phyloP scores from a whole-genome alignment of 2,888 invertebrate genomes.

The Congeria kusceri region DNA sequence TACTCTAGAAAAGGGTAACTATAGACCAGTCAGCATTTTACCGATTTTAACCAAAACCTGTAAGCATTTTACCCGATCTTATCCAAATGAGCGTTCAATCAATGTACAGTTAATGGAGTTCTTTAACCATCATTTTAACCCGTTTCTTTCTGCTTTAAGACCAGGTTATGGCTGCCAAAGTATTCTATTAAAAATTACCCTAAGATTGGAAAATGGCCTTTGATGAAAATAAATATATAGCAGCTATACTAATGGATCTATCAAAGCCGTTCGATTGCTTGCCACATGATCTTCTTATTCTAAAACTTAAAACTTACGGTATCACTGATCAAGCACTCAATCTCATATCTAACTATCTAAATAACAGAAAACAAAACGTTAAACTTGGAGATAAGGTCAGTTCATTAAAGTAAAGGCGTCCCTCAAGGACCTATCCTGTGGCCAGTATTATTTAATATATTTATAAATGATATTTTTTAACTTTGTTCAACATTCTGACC shows the following conservation, averaged over 20 bases:
- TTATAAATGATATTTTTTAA: conserved; percentile 41
- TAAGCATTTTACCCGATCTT: too few species aligned
- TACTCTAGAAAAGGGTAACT: conserved; percentile 13
- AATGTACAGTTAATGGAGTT: conserved; percentile 12
- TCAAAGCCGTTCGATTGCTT: not conserved
- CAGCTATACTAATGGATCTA: conserved; percentile 14
- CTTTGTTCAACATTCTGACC: conserved; percentile 5
- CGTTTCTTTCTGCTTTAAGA: conserved; percentile 8
- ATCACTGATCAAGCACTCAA: conserved; percentile 2
- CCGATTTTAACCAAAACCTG: conserved; percentile 21
- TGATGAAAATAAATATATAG: conserved; percentile 21
- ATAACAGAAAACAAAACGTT: not conserved
- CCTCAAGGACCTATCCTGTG: conserved; percentile 24
- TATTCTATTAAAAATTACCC: too few species aligned
- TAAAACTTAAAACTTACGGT: conserved; percentile 13
- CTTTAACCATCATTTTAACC: conserved; percentile 4
- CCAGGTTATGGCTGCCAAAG: not conserved
- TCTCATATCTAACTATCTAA: conserved; percentile 12
- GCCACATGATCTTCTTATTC: not conserved
- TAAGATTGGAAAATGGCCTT: conserved; percentile 15
- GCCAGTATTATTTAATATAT: conserved; percentile 27
- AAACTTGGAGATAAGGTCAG: not conserved
- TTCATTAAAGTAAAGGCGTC: conserved; percentile 21
- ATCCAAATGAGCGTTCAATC: conserved; percentile 13
- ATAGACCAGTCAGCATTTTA: conserved; percentile 2